phyloP scores from a whole-genome alignment of 2,797 vertebrate species.

The Nannoperca obscura region DNA sequence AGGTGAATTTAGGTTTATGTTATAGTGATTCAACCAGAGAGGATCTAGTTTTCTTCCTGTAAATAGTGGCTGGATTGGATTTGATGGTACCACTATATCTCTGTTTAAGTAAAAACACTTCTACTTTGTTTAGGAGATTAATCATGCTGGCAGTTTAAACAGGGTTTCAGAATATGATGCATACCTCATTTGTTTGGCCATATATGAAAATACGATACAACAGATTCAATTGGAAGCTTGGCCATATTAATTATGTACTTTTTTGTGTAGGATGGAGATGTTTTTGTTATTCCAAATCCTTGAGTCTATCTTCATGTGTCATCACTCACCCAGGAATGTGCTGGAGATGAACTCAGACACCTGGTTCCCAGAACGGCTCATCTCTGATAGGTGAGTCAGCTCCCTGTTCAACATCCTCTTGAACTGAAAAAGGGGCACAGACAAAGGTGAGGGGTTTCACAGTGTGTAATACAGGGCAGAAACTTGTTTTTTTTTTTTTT shows the following conservation, averaged over 20 bases:
- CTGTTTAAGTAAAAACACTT: neutral
- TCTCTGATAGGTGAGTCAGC: slow-evolving; percentile 97
- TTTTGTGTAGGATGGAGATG: neutral
- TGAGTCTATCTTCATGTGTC: slow-evolving; percentile 15
- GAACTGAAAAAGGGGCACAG: slow-evolving; percentile 88
- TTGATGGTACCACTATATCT: neutral
- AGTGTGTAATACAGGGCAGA: slow-evolving; percentile 6
- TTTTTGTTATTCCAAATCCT: neutral
- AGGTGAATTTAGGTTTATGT: slow-evolving; percentile 6
- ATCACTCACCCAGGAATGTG: slow-evolving; percentile 95
- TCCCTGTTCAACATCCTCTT: slow-evolving; percentile 99
- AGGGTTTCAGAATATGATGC: neutral
- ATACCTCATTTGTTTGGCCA: neutral
- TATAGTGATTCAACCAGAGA: neutral
- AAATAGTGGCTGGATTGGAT: neutral
- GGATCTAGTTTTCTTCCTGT: neutral
- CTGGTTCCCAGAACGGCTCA: slow-evolving; percentile 99
- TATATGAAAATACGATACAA: neutral
- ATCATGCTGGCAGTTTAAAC: neutral
- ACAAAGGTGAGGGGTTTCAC: slow-evolving; percentile 50
- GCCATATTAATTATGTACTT: neutral
- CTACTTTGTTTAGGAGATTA: neutral
- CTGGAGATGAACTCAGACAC: slow-evolving; percentile 99
- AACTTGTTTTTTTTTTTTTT: neutral
- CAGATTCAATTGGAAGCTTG: neutral